Evolutionary conservation across 1,140 invertebrate genomes (phyloP).

Genomic region (Fragariocoptes setiger): DNA sequence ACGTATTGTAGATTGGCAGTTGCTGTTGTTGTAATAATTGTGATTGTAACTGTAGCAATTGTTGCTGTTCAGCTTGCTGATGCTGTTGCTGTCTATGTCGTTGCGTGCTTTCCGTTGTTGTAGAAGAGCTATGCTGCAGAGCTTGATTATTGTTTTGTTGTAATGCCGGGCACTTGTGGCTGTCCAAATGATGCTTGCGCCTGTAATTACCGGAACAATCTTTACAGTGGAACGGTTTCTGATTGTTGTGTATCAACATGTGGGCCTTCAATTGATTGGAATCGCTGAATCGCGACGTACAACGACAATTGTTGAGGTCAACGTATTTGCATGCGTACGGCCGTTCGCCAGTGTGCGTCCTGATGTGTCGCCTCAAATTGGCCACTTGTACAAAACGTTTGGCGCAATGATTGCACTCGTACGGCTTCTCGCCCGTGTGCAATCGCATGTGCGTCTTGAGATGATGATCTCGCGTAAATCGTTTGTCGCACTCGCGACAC

Average conservation of each 20-base stretch:
- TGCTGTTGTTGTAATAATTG: too few relatives aligned
- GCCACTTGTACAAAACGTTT: constrained; percentile 66
- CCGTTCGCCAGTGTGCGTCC: constrained; percentile 77
- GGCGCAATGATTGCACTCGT: constrained; percentile 60
- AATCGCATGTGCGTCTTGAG: constrained; percentile 67
- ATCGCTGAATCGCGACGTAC: constrained; percentile 60
- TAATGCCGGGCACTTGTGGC: constrained; percentile 38
- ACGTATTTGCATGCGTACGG: constrained; percentile 59
- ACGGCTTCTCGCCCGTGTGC: constrained; percentile 73
- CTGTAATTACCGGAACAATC: constrained; percentile 39
- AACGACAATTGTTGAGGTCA: too few relatives aligned
- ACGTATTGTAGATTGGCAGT: too few relatives aligned
- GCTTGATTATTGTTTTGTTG: too few relatives aligned
- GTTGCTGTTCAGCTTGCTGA: too few relatives aligned
- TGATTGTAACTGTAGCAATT: too few relatives aligned
- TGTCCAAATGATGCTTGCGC: constrained; percentile 42
- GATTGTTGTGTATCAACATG: constrained; percentile 50
- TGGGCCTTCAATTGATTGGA: constrained; percentile 77
- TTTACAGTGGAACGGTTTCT: constrained; percentile 51
- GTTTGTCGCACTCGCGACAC: constrained; percentile 67
- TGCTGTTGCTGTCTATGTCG: too few relatives aligned
- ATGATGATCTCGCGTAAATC: constrained; percentile 81
- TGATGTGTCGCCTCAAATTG: constrained; percentile 60
- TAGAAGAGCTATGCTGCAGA: too few relatives aligned
- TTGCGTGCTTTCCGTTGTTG: too few relatives aligned